Percentiles rank a stretch among this genome's conserved stretches.
phyloP scores from a whole-genome alignment of 2,888 invertebrate genomes.

The Eupithecia pulchellata region DNA sequence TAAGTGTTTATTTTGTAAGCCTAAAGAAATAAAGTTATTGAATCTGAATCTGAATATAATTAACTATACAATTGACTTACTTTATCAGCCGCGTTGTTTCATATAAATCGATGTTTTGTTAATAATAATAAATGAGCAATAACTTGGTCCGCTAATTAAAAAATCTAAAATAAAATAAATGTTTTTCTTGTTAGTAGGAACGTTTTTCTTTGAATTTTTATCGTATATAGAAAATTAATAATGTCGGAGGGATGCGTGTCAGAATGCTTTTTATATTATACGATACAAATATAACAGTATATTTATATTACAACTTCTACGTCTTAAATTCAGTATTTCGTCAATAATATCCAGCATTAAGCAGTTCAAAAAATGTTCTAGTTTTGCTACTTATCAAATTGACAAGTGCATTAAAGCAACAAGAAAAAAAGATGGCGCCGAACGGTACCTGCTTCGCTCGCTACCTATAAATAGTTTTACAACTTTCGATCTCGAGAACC shows the following conservation, averaged over 20 bases:
- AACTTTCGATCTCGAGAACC: conserved; percentile 59
- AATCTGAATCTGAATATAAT: too few relatives aligned
- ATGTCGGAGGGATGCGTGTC: too few relatives aligned
- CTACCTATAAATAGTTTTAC: conserved; percentile 58
- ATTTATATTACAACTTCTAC: too few relatives aligned
- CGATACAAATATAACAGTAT: too few relatives aligned
- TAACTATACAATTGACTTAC: too few relatives aligned
- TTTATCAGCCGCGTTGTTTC: too few relatives aligned
- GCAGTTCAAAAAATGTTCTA: background rate
- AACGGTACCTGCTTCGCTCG: conserved; percentile 47
- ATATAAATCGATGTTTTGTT: too few relatives aligned
- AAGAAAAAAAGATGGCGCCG: conserved; percentile 32
- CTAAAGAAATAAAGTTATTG: too few relatives aligned
- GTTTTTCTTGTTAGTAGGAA: background rate
- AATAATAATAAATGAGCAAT: background rate
- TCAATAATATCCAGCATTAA: background rate
- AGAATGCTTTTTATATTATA: too few relatives aligned
- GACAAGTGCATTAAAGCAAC: conserved; percentile 25
- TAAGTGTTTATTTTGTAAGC: too few relatives aligned
- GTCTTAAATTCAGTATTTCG: background rate
- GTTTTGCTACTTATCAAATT: conserved; percentile 24
- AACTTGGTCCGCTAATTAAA: background rate
- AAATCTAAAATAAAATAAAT: background rate
- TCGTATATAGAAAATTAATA: too few relatives aligned
- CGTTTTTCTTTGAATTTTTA: background rate